phyloP scores from a whole-genome alignment of 2,888 invertebrate species.

The Lapara coniferarum region DNA sequence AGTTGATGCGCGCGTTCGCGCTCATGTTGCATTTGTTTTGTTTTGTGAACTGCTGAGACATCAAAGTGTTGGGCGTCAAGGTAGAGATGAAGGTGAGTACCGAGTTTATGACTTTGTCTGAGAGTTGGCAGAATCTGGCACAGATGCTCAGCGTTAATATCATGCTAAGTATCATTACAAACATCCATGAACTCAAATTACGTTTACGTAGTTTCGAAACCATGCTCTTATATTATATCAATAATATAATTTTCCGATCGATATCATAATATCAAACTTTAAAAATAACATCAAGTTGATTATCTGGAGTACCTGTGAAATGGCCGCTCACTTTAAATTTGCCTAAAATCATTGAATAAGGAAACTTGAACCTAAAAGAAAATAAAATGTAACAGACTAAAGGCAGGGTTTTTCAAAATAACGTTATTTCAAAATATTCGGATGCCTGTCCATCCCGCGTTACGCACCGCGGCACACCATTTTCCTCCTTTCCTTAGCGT shows the following conservation, averaged over 20 bases:
- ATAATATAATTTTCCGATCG: too few species aligned
- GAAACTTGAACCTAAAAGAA: too few species aligned
- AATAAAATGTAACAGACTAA: background rate
- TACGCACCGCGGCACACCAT: background rate
- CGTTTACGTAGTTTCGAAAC: too few species aligned
- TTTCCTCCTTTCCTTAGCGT: background rate
- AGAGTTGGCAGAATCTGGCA: background rate
- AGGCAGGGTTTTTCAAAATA: background rate
- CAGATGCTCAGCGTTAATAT: too few species aligned
- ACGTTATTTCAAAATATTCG: background rate
- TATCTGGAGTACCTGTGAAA: too few species aligned
- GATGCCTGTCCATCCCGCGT: background rate
- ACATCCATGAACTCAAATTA: too few species aligned
- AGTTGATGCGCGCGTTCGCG: slow-evolving; percentile 49
- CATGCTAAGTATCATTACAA: too few species aligned
- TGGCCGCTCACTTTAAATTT: too few species aligned
- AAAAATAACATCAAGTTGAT: too few species aligned
- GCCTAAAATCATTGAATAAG: too few species aligned
- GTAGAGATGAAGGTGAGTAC: slow-evolving; percentile 73
- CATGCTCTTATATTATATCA: too few species aligned
- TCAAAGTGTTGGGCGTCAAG: slow-evolving; percentile 71
- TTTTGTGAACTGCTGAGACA: slow-evolving; percentile 53
- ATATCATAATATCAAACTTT: too few species aligned
- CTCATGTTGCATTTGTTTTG: slow-evolving; percentile 54
- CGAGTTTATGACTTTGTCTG: background rate